A percentile compares a stretch with the other conserved stretches of the same genome.
Evolutionary conservation across 1,140 invertebrate genomes (phyloP).

Genomic region (Drosophila nasuta): DNA sequence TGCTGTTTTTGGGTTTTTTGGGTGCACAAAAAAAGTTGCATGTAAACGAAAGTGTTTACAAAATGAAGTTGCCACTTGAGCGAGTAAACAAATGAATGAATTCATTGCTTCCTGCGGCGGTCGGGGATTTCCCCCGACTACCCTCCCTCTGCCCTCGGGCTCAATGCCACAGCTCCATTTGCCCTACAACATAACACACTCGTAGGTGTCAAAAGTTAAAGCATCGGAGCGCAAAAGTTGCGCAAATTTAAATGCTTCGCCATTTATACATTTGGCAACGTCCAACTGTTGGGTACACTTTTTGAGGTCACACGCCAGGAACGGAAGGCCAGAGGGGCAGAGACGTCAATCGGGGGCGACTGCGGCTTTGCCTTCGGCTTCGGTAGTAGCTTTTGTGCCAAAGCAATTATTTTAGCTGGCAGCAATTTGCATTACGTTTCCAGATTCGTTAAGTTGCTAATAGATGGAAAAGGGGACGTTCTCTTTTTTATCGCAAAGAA

Average conservation of each 20-base stretch:
- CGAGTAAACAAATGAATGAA: conserved; percentile 83
- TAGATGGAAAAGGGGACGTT: conserved; percentile 37
- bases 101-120: conserved; percentile 70
- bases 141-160: not conserved
- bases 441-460: conserved; percentile 56
- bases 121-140: conserved; percentile 4
- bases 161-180: not conserved
- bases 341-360: not conserved
- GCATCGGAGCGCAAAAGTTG: conserved; percentile 79
- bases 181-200: conserved; percentile 14
- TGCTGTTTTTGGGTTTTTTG: conserved; percentile 58
- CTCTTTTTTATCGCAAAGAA: not conserved
- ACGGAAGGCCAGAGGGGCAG: conserved; percentile 14
- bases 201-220: conserved; percentile 82
- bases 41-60: conserved; percentile 83
- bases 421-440: conserved; percentile 69
- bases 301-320: not conserved
- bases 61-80: conserved; percentile 83
- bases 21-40: conserved; percentile 68
- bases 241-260: conserved; percentile 75
- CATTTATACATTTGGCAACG: conserved; percentile 28
- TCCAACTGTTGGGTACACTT: conserved; percentile 47
- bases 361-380: not conserved
- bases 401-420: conserved; percentile 80
- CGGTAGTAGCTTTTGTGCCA: conserved; percentile 61